A percentile compares a stretch with the other conserved stretches of the same genome.
phyloP scores from a whole-genome alignment of 2,113 vertebrate species.

The Paedocypris sp. region DNA sequence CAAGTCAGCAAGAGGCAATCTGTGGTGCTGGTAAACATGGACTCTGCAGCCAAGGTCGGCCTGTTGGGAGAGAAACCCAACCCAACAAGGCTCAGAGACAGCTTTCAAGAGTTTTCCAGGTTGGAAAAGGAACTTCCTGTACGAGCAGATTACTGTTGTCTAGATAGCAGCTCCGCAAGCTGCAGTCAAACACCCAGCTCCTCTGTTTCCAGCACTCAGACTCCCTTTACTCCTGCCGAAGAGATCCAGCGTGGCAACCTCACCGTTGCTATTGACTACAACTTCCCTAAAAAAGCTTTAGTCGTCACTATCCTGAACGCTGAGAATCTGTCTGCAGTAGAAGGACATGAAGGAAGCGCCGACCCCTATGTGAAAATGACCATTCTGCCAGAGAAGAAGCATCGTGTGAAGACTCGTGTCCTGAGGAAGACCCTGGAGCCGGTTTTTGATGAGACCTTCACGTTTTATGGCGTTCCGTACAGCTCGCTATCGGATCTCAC shows the following conservation, averaged over 20 bases:
- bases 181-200: conserved; percentile 60
- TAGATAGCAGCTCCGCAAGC: conserved; percentile 70
- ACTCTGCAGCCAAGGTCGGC: conserved; percentile 55
- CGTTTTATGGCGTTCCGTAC: conserved; percentile 89
- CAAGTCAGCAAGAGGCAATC: conserved; percentile 20
- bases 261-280: conserved; percentile 90
- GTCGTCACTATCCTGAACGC: conserved; percentile 93
- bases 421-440: conserved; percentile 88
- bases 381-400: conserved; percentile 89
- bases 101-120: conserved; percentile 15
- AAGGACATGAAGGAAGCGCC: conserved; percentile 75
- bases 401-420: conserved; percentile 89
- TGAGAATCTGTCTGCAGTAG: conserved; percentile 78
- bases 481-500: conserved; percentile 86
- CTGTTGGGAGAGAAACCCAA: conserved; percentile 50
- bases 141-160: conserved; percentile 69
- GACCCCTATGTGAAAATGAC: conserved; percentile 98
- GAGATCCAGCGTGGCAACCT: conserved; percentile 69
- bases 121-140: conserved; percentile 71
- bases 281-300: conserved; percentile 94
- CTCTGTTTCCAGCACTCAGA: conserved; percentile 63
- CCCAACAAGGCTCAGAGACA: conserved; percentile 53
- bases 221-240: conserved; percentile 69
- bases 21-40: conserved; percentile 60
- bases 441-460: conserved; percentile 92